A percentile compares a stretch with the other conserved stretches of the same genome.
phyloP scores from a whole-genome alignment of 2,113 vertebrate species.

The Megaptera novaeangliae region DNA sequence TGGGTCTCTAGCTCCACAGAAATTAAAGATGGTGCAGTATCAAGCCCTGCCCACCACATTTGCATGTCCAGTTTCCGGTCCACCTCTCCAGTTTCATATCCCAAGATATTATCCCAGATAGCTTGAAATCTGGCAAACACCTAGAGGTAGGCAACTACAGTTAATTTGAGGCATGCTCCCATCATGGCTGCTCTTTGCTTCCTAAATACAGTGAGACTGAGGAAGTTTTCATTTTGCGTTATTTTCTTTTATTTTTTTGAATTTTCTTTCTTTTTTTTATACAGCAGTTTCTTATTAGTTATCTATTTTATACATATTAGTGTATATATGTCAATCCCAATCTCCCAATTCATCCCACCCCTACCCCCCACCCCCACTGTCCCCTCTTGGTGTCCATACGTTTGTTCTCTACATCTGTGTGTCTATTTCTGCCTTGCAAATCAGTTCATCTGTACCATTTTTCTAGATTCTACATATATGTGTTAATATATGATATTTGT shows the following conservation, averaged over 20 bases:
- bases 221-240: background rate
- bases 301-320: too few species aligned
- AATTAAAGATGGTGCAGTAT: background rate
- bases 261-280: background rate
- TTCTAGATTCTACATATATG: too few species aligned
- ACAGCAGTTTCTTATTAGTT: too few species aligned
- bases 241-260: background rate
- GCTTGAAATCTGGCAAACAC: background rate
- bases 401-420: too few species aligned
- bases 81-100: background rate
- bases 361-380: too few species aligned
- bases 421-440: too few species aligned
- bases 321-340: too few species aligned
- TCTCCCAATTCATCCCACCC: too few species aligned
- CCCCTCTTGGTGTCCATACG: too few species aligned
- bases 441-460: too few species aligned
- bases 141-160: background rate
- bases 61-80: background rate
- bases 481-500: too few species aligned
- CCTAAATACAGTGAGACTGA: background rate
- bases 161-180: background rate
- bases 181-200: background rate
- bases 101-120: background rate
- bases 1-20: background rate
- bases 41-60: fast-evolving